Evolutionary conservation across 2,888 invertebrate genomes (phyloP).

Genomic region (Dicyrtomina minuta): DNA sequence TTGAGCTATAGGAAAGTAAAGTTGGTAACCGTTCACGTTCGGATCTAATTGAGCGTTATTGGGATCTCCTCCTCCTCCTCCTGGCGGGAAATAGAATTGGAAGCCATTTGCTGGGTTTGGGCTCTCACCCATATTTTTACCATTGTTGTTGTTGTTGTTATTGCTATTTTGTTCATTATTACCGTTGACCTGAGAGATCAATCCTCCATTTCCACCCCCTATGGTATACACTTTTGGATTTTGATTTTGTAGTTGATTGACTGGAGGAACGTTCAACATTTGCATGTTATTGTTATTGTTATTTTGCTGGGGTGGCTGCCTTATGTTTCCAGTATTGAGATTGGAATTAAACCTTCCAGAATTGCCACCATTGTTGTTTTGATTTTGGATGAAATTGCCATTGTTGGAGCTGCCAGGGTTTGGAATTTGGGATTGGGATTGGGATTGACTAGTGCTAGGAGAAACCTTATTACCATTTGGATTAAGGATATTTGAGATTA

Average conservation of each 20-base stretch:
- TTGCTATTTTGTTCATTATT: no score
- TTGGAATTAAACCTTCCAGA: neutral
- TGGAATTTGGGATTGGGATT: neutral
- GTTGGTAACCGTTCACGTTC: slow-evolving; percentile 19
- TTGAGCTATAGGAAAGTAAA: slow-evolving; percentile 24
- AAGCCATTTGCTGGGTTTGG: neutral
- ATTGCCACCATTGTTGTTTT: neutral
- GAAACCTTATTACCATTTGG: neutral
- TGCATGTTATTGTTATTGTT: neutral
- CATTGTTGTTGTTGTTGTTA: slow-evolving; percentile 10
- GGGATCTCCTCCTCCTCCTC: neutral
- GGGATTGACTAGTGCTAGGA: neutral
- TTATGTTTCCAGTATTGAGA: neutral
- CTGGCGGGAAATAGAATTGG: neutral
- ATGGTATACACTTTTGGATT: neutral
- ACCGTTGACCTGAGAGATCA: no score
- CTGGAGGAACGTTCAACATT: no score
- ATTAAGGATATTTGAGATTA: slow-evolving; percentile 21
- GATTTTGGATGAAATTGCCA: neutral
- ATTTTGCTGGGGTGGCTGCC: neutral
- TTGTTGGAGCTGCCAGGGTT: neutral
- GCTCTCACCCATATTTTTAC: neutral
- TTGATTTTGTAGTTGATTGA: no score
- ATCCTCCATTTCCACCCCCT: no score
- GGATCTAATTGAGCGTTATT: neutral